These are phyloP conservation scores for Zele albiditarsus DNA, from an alignment of 2,888 invertebrate genomes.

Conservation along the genomic window DNA sequence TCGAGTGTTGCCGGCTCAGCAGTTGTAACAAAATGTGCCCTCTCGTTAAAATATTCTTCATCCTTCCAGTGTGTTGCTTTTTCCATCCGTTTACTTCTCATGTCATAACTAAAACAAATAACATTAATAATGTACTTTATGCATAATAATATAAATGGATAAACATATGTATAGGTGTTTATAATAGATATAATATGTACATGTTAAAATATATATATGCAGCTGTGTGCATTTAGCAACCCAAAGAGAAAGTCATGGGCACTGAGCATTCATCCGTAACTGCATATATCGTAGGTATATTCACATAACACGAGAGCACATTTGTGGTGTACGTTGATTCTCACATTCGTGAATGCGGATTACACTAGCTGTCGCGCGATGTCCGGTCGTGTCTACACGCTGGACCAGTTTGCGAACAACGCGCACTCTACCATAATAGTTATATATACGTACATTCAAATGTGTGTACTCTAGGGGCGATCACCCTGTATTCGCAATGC, in stretches of 20 bases:
- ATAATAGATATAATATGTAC: constrained; percentile 2
- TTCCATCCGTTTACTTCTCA: constrained; percentile 76
- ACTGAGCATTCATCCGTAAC: constrained; percentile 15
- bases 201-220: neutral
- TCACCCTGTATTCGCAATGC: constrained; percentile 2
- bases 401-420: constrained; percentile 49
- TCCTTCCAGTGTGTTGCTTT: constrained; percentile 83
- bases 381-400: constrained; percentile 51
- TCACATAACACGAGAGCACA: constrained; percentile 26
- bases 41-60: constrained; percentile 77
- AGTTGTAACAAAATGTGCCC: constrained; percentile 81
- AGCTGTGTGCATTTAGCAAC: neutral
- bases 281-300: constrained; percentile 20
- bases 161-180: constrained; percentile 11
- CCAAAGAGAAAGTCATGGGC: neutral
- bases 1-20: constrained; percentile 81
- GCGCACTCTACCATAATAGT: constrained; percentile 46
- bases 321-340: constrained; percentile 20
- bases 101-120: constrained; percentile 79
- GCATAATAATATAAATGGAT: neutral
- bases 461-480: constrained; percentile 35
- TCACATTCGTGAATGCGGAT: constrained; percentile 48
- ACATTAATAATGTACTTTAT: constrained; percentile 24
- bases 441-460: constrained; percentile 29
- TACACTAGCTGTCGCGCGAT: constrained; percentile 50